Evolutionary conservation across 2,888 invertebrate genomes (phyloP).

Genomic region (Drosophila kanekoi): DNA sequence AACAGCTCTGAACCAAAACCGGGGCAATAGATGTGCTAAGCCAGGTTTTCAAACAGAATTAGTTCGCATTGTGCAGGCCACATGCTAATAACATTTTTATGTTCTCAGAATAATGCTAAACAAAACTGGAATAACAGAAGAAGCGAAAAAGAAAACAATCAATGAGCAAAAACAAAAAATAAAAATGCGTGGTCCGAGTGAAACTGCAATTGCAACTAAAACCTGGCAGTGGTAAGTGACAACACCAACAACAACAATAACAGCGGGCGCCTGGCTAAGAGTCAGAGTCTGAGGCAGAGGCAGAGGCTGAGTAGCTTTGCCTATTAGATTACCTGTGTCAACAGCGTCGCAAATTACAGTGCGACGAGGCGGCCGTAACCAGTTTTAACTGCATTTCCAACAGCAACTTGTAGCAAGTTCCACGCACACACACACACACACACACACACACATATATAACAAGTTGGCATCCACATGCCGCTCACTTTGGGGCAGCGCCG

Average conservation of each 20-base stretch:
- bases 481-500: constrained; percentile 22
- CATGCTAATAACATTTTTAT: too few relatives aligned
- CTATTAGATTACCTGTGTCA: constrained; percentile 63
- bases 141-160: constrained; percentile 4
- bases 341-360: constrained; percentile 53
- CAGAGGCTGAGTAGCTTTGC: constrained; percentile 40
- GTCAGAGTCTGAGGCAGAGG: constrained; percentile 6
- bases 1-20: too few relatives aligned
- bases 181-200: constrained; percentile 13
- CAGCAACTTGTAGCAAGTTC: constrained; percentile 48
- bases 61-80: too few relatives aligned
- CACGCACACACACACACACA: constrained; percentile 17
- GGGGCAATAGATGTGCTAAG: too few relatives aligned
- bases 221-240: constrained; percentile 8
- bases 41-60: too few relatives aligned
- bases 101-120: too few relatives aligned
- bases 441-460: constrained; percentile 8
- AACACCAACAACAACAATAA: not conserved
- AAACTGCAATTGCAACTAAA: constrained; percentile 23
- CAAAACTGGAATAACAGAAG: not conserved
- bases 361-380: constrained; percentile 56
- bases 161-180: constrained; percentile 1
- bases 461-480: constrained; percentile 33
- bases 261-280: not conserved
- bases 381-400: constrained; percentile 68